These are phyloP conservation scores for Rhamnusium bicolor DNA, from an alignment of 2,888 invertebrate species.

Conservation along the genomic window DNA sequence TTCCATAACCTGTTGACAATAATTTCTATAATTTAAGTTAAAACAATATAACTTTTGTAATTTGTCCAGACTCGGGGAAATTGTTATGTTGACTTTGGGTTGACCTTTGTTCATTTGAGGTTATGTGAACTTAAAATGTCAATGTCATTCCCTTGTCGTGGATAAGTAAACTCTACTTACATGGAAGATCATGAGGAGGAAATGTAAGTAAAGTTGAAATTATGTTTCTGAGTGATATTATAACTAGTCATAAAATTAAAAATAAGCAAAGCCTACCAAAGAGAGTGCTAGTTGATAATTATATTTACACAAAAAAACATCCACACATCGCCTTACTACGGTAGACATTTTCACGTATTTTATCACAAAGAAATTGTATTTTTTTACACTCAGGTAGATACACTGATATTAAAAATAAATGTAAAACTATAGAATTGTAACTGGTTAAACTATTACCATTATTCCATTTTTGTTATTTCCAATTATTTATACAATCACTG, in stretches of 20 bases:
- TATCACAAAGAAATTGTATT: slow-evolving; percentile 65
- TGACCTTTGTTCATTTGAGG: background rate
- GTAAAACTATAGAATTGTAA: slow-evolving; percentile 41
- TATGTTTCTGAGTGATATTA: slow-evolving; percentile 66
- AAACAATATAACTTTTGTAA: slow-evolving; percentile 28
- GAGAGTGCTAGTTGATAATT: slow-evolving; percentile 64
- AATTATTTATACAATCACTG: slow-evolving; percentile 28
- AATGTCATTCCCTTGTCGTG: background rate
- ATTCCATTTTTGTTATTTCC: slow-evolving; percentile 50
- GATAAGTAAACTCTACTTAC: slow-evolving; percentile 18
- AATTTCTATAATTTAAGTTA: slow-evolving; percentile 45
- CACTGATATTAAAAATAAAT: slow-evolving; percentile 47
- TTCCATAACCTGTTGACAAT: slow-evolving; percentile 51
- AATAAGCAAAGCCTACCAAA: slow-evolving; percentile 67
- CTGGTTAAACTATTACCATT: slow-evolving; percentile 39
- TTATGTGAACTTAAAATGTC: background rate
- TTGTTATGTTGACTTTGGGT: background rate
- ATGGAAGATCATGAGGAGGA: background rate
- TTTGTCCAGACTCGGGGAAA: slow-evolving; percentile 27
- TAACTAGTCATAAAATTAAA: slow-evolving; percentile 65
- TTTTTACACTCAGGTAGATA: slow-evolving; percentile 67
- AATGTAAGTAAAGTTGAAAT: slow-evolving; percentile 45
- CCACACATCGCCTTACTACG: slow-evolving; percentile 53
- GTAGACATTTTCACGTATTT: slow-evolving; percentile 59
- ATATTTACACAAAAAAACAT: slow-evolving; percentile 50